Evolutionary conservation across 2,113 vertebrate genomes (phyloP).

Genomic region (Amia ocellicauda): DNA sequence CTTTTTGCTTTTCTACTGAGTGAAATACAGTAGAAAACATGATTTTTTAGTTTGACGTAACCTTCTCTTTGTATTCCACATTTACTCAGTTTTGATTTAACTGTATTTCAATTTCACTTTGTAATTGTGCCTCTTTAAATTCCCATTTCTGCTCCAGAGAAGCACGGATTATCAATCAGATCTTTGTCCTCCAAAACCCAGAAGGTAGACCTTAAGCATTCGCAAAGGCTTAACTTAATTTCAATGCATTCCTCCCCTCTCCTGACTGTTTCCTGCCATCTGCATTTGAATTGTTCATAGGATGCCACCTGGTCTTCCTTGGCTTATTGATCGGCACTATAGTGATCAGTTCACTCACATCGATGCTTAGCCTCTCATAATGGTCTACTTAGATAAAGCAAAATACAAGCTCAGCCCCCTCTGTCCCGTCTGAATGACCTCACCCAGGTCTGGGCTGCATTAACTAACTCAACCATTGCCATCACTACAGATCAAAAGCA

Average conservation of each 20-base stretch:
- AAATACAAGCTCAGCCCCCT: constrained; percentile 42
- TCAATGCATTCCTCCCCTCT: constrained; percentile 26
- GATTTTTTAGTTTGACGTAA: no score
- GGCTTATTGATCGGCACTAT: constrained; percentile 54
- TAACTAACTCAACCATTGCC: constrained; percentile 33
- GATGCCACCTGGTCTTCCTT: constrained; percentile 61
- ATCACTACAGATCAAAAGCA: constrained; percentile 47
- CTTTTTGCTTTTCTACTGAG: no score
- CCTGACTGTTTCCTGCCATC: constrained; percentile 17
- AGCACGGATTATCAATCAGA: not conserved
- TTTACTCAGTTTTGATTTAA: no score
- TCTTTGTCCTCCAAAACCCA: not conserved
- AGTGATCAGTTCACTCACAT: constrained; percentile 54
- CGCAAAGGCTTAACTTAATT: not conserved
- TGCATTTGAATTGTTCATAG: constrained; percentile 4
- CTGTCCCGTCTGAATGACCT: constrained; percentile 45
- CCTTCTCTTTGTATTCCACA: no score
- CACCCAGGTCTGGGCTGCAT: constrained; percentile 6
- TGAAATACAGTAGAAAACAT: no score
- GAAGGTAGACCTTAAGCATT: not conserved
- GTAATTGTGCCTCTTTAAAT: not conserved
- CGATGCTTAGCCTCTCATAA: constrained; percentile 56
- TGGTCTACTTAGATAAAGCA: constrained; percentile 43
- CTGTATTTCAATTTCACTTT: not conserved
- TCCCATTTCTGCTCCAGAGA: not conserved